A percentile compares a stretch with the other conserved stretches of the same genome.
These are phyloP conservation scores for Microdon myrmicae DNA, from an alignment of 2,888 invertebrate species.

Conservation along the genomic window DNA sequence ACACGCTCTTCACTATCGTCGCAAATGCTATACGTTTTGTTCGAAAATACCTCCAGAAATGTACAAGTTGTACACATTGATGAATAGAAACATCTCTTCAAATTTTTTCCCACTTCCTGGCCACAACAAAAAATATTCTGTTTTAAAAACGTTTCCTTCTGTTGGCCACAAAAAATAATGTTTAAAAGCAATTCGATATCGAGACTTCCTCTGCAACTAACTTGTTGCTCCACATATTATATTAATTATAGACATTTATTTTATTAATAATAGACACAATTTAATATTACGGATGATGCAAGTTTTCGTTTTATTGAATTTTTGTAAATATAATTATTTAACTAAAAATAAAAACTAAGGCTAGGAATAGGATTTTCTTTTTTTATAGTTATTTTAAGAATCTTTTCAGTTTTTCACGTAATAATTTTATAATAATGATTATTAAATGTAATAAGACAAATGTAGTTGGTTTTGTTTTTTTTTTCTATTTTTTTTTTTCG, in stretches of 20 bases:
- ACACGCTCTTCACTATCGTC: too few relatives aligned
- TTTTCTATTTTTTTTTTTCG: constrained; percentile 15
- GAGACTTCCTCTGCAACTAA: neutral
- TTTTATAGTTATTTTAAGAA: constrained; percentile 16
- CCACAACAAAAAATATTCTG: too few relatives aligned
- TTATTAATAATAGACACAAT: too few relatives aligned
- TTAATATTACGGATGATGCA: constrained; percentile 36
- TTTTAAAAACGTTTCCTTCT: neutral
- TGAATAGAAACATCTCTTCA: too few relatives aligned
- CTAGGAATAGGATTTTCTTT: constrained; percentile 36
- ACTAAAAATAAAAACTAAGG: constrained; percentile 32
- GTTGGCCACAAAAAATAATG: neutral
- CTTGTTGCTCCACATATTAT: too few relatives aligned
- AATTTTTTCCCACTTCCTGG: too few relatives aligned
- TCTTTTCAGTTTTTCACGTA: constrained; percentile 23
- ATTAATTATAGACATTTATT: too few relatives aligned
- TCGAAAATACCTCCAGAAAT: too few relatives aligned
- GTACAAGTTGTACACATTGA: too few relatives aligned
- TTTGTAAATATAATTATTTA: constrained; percentile 11
- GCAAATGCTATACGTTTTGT: too few relatives aligned
- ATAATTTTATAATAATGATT: constrained; percentile 27
- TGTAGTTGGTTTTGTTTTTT: constrained; percentile 38
- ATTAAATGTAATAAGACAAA: constrained; percentile 42
- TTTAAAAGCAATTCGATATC: neutral
- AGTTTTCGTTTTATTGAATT: constrained; percentile 17